Conservation (phyloP, 2,797 vertebrate species). For the Xenentodon cancila region DNA sequence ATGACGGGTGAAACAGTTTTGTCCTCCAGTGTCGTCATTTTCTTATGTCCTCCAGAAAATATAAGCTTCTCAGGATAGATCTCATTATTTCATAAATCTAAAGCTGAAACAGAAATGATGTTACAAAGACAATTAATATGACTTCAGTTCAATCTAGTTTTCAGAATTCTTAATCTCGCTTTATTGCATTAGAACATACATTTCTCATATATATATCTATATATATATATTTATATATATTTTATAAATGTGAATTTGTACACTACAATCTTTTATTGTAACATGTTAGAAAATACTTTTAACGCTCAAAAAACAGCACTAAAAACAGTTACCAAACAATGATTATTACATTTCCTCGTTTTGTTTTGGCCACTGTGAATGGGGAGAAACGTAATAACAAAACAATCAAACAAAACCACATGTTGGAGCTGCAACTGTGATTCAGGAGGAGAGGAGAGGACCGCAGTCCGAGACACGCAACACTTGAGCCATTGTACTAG, state of each 20-base stretch:
- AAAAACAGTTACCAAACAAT: conserved; percentile 87
- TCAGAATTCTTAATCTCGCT: conserved; percentile 77
- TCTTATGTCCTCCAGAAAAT: too few species aligned
- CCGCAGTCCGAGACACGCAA: conserved; percentile 2
- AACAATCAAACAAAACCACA: conserved; percentile 1
- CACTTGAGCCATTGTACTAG: too few species aligned
- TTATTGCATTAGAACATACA: conserved; percentile 91
- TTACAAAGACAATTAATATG: too few species aligned
- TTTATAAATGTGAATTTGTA: conserved; percentile 90
- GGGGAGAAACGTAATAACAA: conserved; percentile 32
- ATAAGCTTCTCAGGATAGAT: too few species aligned
- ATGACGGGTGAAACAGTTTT: too few species aligned
- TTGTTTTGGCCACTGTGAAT: conserved; percentile 76
- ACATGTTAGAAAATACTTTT: conserved; percentile 88
- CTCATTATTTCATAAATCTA: too few species aligned
- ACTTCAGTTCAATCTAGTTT: not conserved
- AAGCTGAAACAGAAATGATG: too few species aligned
- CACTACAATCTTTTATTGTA: conserved; percentile 90
- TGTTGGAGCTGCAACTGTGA: conserved; percentile 50
- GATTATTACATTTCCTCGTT: conserved; percentile 77
- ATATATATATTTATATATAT: conserved; percentile 72
- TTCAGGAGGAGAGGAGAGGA: conserved; percentile 55
- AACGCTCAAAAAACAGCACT: conserved; percentile 86
- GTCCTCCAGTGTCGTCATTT: too few species aligned
- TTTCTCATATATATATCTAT: conserved; percentile 79